Conservation (phyloP, 2,797 vertebrate genomes). For the Phylloscopus collybita region DNA sequence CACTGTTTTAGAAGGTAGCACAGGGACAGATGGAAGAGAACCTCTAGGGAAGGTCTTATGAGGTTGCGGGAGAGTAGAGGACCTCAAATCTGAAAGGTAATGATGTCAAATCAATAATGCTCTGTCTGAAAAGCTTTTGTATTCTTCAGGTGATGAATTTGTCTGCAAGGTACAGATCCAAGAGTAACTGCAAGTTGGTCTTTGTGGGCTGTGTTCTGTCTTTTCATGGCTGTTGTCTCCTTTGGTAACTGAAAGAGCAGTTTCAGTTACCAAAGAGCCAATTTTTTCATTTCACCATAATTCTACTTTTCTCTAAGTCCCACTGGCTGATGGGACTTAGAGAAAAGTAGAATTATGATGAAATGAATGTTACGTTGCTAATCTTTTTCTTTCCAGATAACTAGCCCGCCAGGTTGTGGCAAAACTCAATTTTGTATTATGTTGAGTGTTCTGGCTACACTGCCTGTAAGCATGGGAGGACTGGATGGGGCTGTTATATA, state of each 20-base stretch:
- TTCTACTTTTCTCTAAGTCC: too few species aligned
- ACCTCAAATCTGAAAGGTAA: not conserved
- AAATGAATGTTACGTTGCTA: not conserved
- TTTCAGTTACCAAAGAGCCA: too few species aligned
- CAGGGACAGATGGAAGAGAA: not conserved
- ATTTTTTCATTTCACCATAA: too few species aligned
- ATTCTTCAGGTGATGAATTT: not conserved
- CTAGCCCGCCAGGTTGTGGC: slow-evolving; percentile 86
- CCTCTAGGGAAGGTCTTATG: not conserved
- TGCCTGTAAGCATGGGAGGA: slow-evolving; percentile 82
- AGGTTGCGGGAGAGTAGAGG: not conserved
- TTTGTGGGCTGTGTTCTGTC: not conserved
- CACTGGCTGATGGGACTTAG: too few species aligned
- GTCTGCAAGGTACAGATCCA: not conserved
- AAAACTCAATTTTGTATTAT: slow-evolving; percentile 88
- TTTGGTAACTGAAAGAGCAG: not conserved
- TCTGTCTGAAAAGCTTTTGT: not conserved
- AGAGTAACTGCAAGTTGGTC: not conserved
- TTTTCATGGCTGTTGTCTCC: not conserved
- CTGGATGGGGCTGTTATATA: slow-evolving; percentile 82
- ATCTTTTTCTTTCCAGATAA: slow-evolving; percentile 73
- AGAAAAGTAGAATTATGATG: not conserved
- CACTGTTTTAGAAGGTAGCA: not conserved
- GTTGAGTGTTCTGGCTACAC: slow-evolving; percentile 82
- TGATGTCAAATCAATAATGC: not conserved